Conservation (phyloP, 1,140 invertebrate species). For the Branchinecta lindahli region DNA sequence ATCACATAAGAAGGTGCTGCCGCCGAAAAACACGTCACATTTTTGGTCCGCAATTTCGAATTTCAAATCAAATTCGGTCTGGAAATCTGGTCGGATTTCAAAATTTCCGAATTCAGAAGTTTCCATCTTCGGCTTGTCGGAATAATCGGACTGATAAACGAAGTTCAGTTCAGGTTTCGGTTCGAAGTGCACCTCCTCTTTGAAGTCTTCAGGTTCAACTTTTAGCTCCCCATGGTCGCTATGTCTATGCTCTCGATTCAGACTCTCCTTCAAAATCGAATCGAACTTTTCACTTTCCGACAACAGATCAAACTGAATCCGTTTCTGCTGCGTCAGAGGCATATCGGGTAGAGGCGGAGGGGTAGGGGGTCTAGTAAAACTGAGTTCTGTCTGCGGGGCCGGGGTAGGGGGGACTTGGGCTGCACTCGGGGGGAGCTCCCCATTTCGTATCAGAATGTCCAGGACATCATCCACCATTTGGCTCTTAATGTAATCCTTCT, state of each 20-base stretch:
- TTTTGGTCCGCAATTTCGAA: no score
- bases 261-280: not conserved
- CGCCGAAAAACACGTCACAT: no score
- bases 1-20: no score
- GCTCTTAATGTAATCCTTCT: constrained; percentile 42
- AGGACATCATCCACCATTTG: constrained; percentile 86
- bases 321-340: not conserved
- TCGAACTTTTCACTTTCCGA: not conserved
- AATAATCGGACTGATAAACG: no score
- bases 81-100: no score
- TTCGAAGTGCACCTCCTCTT: no score
- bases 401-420: constrained; percentile 57
- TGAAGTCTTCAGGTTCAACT: no score
- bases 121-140: no score
- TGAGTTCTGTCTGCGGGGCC: constrained; percentile 33
- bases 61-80: no score
- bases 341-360: constrained; percentile 4
- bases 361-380: constrained; percentile 13
- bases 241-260: not conserved
- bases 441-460: constrained; percentile 86
- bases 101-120: no score
- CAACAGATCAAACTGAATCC: not conserved
- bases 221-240: no score
- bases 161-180: no score
- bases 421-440: constrained; percentile 72